These are phyloP conservation scores for Anabacerthia variegaticeps DNA, from an alignment of 2,797 vertebrate species.

Conservation along the genomic window DNA sequence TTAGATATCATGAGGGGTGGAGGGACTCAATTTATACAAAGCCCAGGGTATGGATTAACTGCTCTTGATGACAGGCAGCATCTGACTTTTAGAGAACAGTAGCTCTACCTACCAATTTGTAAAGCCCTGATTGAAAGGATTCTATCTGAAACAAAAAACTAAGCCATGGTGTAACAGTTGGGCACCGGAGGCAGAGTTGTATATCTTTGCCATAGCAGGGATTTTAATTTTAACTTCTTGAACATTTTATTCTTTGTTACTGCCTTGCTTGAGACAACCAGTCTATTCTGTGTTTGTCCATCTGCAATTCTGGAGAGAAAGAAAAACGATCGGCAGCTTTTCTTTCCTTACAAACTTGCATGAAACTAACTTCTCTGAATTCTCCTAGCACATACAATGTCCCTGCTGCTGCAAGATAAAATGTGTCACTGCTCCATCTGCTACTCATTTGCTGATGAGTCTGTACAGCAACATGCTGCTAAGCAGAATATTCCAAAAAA, in stretches of 20 bases:
- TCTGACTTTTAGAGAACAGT: neutral
- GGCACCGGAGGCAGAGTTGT: neutral
- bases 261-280: slow-evolving; percentile 28
- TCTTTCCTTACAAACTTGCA: slow-evolving; percentile 19
- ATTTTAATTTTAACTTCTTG: slow-evolving; percentile 51
- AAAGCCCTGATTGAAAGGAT: neutral
- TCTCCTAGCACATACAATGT: slow-evolving; percentile 46
- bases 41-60: neutral
- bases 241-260: slow-evolving; percentile 53
- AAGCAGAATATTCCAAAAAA: slow-evolving; percentile 58
- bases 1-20: neutral
- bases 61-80: neutral
- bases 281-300: slow-evolving; percentile 59
- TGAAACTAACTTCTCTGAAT: slow-evolving; percentile 29
- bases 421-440: slow-evolving; percentile 71
- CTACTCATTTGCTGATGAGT: slow-evolving; percentile 54
- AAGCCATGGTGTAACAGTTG: neutral
- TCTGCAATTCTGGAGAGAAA: slow-evolving; percentile 21
- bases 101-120: neutral
- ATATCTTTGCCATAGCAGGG: neutral
- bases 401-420: slow-evolving; percentile 65
- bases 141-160: neutral
- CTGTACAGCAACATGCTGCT: slow-evolving; percentile 21
- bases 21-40: neutral
- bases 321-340: neutral